Conservation (phyloP, 2,888 invertebrate genomes). For the Notodonta ziczac region DNA sequence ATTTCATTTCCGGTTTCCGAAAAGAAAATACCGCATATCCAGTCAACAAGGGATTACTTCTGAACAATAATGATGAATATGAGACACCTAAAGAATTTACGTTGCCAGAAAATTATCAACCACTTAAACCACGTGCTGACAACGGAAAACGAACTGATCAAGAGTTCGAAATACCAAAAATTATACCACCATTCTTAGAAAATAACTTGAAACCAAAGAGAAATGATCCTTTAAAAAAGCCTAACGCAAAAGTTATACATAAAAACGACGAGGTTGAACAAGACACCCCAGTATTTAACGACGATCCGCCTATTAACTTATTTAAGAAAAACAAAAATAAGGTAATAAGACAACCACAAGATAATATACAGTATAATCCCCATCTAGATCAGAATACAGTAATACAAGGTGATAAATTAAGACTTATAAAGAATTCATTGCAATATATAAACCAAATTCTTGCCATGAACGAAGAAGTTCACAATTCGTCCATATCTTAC, state of each 20-base stretch:
- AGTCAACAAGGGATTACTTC: not conserved
- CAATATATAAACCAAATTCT: conserved; percentile 6
- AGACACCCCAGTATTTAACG: not conserved
- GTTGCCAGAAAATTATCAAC: not conserved
- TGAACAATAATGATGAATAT: not conserved
- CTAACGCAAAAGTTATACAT: not conserved
- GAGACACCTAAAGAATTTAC: not conserved
- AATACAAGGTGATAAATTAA: conserved; percentile 2
- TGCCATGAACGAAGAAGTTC: not conserved
- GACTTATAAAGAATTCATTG: conserved; percentile 7
- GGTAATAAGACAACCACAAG: conserved; percentile 2
- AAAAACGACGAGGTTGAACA: not conserved
- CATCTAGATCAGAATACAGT: not conserved
- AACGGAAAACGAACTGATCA: not conserved
- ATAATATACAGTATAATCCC: not conserved
- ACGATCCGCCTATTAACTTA: not conserved
- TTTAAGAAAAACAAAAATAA: not conserved
- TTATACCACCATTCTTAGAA: conserved; percentile 6
- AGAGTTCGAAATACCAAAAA: not conserved
- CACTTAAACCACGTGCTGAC: too few species aligned
- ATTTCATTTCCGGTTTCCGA: not conserved
- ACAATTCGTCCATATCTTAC: not conserved
- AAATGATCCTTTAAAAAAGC: not conserved
- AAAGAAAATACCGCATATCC: not conserved
- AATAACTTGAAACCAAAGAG: not conserved